A percentile compares a stretch with the other conserved stretches of the same genome.
phyloP scores from a whole-genome alignment of 2,113 vertebrate genomes.

The Equus quagga region DNA sequence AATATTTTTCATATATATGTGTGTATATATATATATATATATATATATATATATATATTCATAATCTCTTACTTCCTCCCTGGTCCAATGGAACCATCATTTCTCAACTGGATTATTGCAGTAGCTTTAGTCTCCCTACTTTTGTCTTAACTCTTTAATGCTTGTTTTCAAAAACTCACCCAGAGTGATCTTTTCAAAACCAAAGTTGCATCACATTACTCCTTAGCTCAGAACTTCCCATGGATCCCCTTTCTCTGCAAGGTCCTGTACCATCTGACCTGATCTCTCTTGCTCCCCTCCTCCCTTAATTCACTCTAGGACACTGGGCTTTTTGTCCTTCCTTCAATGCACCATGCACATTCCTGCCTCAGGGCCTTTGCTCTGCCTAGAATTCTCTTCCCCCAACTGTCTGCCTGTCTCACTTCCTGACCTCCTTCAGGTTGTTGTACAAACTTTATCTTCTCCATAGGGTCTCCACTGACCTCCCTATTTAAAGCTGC shows the following conservation, averaged over 20 bases:
- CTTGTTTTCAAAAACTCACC: not conserved
- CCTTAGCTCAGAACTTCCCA: not conserved
- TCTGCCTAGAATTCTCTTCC: not conserved
- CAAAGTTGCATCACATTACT: not conserved
- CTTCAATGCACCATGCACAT: not conserved
- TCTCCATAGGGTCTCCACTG: not conserved
- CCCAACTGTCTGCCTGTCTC: not conserved
- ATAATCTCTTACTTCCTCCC: not conserved
- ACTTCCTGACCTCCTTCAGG: not conserved
- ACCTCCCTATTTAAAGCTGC: not conserved
- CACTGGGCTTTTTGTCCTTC: not conserved
- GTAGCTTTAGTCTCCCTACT: not conserved
- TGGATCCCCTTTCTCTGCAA: not conserved
- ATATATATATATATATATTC: too few species aligned
- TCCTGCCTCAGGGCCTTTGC: not conserved
- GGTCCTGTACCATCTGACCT: not conserved
- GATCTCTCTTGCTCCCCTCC: not conserved
- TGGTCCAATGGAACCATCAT: not conserved
- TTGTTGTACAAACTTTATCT: not conserved
- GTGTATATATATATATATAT: too few species aligned
- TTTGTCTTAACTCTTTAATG: not conserved
- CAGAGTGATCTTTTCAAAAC: not conserved
- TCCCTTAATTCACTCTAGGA: not conserved
- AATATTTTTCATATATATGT: not conserved
- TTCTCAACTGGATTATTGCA: not conserved